A percentile compares a stretch with the other conserved stretches of the same genome.
Evolutionary conservation across 2,888 invertebrate genomes (phyloP).

Genomic region (Papilio gigon): DNA sequence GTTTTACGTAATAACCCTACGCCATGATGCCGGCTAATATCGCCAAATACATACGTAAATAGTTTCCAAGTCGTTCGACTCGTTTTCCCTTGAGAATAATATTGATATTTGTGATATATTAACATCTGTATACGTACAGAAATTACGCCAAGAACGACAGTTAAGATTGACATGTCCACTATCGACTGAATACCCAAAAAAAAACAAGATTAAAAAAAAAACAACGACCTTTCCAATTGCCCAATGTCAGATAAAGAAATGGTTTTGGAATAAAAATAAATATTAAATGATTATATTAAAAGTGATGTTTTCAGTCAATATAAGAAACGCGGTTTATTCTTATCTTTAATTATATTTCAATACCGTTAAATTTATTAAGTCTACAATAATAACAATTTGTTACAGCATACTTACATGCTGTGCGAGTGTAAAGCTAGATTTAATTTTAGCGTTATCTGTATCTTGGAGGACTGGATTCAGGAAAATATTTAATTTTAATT

Average conservation of each 20-base stretch:
- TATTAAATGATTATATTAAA: background rate
- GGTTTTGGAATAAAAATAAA: background rate
- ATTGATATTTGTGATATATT: constrained; percentile 11
- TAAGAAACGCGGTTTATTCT: background rate
- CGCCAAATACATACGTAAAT: constrained; percentile 34
- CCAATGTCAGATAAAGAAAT: background rate
- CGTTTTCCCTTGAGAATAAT: constrained; percentile 24
- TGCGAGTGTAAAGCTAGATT: background rate
- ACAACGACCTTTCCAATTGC: too few relatives aligned
- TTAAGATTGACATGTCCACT: too few relatives aligned
- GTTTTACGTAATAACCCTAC: constrained; percentile 29
- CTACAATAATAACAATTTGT: background rate
- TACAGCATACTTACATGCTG: background rate
- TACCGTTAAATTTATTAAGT: background rate
- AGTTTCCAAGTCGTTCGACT: constrained; percentile 24
- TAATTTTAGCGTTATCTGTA: background rate
- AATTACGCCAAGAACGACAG: too few relatives aligned
- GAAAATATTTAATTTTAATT: background rate
- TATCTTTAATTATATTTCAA: constrained; percentile 1
- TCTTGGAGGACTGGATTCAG: background rate
- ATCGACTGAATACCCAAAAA: too few relatives aligned
- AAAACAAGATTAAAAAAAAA: too few relatives aligned
- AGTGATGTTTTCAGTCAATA: background rate
- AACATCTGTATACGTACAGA: constrained; percentile 6
- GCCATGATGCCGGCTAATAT: constrained; percentile 13